Evolutionary conservation across 2,797 vertebrate genomes (phyloP), one percentile per base, ranked within the genome.

Genomic region (Anguilla marmorata): DNA sequence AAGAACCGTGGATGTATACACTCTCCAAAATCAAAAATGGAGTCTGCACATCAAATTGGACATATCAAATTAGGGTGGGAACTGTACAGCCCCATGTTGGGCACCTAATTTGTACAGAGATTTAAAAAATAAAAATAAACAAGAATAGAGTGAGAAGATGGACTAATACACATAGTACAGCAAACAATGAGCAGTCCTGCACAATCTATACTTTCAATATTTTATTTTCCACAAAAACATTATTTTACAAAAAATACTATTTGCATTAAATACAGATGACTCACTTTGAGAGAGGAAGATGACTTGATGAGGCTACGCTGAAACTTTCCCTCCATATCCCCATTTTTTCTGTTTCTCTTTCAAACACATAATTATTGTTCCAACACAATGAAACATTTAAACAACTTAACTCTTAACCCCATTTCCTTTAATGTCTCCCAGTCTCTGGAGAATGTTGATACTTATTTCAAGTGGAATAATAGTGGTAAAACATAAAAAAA

Each of bases 241-340:
- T 93, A 92, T 95, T 94, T 94, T 96, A 95, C 93, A 96, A 95
- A 96, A 93, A 92, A 89, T 88, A 92, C 90, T 95, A 95, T 95
- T 94, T 96, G 93, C 94, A 95, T 95, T 96, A 96, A 96, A 96
- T 96, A 96, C 95, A 96, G 60, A 91, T 87, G 92, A 94, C 58
- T 84, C 76, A 16, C 91, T 89, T 89, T 66, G 91, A 94, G 86
- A 91, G 87, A 91, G 93, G 93, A 91, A 94, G 92, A 93, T 86
- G 87, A 91, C 69, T 80, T 89, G 66, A 90, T 93, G 93, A 93
- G 92, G 69, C 79, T 8, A 19, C 2, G 11, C 5, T 76, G 54
- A 84, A 27, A 50, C 85, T 90, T 87, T 90, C 84, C 86, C 72
- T 84, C 52, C 82, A 69, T 60, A 16, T 85, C 30, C 87, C 76